Evolutionary conservation across 2,888 invertebrate genomes (phyloP).

Genomic region (Lordiphosa fenestrarum): DNA sequence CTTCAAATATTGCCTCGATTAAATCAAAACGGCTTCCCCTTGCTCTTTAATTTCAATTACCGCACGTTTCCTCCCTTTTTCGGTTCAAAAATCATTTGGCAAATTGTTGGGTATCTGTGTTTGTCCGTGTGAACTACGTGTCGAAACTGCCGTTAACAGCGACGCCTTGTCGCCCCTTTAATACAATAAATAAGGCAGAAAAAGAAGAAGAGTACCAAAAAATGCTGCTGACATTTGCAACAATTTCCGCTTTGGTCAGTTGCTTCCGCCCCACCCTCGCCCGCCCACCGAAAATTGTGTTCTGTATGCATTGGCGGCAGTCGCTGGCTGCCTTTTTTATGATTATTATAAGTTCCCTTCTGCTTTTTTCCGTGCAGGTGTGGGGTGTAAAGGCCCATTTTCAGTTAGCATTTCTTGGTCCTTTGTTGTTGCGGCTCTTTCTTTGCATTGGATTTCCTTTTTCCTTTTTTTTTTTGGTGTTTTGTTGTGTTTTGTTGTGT

Average conservation of each 20-base stretch:
- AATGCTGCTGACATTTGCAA: constrained; percentile 68
- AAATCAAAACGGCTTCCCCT: neutral
- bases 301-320: constrained; percentile 41
- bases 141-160: constrained; percentile 53
- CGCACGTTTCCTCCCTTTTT: no score
- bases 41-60: no score
- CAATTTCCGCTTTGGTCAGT: constrained; percentile 70
- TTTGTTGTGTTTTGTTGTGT: constrained; percentile 39
- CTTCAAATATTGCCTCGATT: no score
- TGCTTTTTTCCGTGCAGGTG: constrained; percentile 15
- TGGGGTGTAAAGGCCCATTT: constrained; percentile 27
- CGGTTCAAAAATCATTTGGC: constrained; percentile 37
- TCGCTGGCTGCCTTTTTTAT: constrained; percentile 51
- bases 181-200: constrained; percentile 33
- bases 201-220: constrained; percentile 22
- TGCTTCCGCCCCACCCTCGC: constrained; percentile 24
- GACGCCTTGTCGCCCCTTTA: constrained; percentile 16
- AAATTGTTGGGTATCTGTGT: constrained; percentile 13
- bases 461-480: constrained; percentile 5
- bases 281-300: neutral
- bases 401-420: constrained; percentile 46
- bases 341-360: constrained; percentile 51
- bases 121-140: constrained; percentile 44
- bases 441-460: constrained; percentile 8
- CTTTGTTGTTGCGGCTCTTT: constrained; percentile 17